Evolutionary conservation across 2,113 vertebrate genomes (phyloP), one percentile per base, ranked within the genome.

Genomic region (Diphyllodes magnificus): DNA sequence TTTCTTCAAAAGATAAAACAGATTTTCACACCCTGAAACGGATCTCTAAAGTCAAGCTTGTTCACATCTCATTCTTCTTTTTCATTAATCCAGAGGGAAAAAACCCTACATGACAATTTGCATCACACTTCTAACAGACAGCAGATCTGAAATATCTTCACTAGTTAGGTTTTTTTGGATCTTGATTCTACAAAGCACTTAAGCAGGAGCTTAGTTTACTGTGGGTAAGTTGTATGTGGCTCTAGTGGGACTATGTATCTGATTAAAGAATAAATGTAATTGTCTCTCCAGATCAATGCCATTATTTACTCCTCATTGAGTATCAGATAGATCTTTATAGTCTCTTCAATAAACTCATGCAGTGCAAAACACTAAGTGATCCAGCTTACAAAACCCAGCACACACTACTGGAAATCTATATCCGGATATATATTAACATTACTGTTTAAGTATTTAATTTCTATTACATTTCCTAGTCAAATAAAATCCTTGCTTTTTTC

Each of bases 121-220:
- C 53, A 93, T 77, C 35, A 22, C 23, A 13, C 27, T 82, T 80
- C 25, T 76, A 76, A 69, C 15, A 86, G 64, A 82, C 15, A 77
- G 60, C 72, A 56, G 47, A 54, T 24, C 39, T 81, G 56, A 65
- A 88, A 82, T 92, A 49, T 7, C 60, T 66, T 80, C n/a, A 23
- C 0, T 0, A 78, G 15, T 56, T 33, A 51, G 6, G 9, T 7
- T 24, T 60, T 75, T 78, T 47, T 56, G 7, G 24, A 45, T 73
- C 53, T 70, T 39, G 51, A 69, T 83, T 86, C 65, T 79, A 70
- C 60, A 79, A 78, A 95, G 64, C 88, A 75, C 76, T 88, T 90
- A 76, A 94, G 75, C 64, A 86, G 68, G 23, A 94, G 45, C 17
- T 90, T 82, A 60, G 83, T 90, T 92, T 83, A 73, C 90, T 78